These are phyloP conservation scores for Lutraria lutraria DNA, from an alignment of 2,888 invertebrate species.

Conservation along the genomic window DNA sequence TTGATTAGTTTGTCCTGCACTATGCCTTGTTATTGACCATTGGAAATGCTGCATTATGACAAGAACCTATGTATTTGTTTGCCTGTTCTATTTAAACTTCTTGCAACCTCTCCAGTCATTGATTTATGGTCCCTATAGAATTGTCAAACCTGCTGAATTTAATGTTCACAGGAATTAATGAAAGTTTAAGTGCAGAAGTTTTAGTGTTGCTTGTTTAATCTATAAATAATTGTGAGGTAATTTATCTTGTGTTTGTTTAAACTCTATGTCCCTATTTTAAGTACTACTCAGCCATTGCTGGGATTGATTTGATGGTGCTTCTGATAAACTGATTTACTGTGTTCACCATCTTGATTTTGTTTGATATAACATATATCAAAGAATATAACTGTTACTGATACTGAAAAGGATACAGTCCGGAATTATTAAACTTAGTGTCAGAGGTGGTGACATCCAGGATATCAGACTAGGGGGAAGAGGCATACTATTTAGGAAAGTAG, in stretches of 20 bases:
- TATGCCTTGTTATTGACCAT: no score
- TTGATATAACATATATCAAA: not conserved
- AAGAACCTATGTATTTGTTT: not conserved
- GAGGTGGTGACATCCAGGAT: no score
- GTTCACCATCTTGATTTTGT: not conserved
- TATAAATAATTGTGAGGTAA: slow-evolving; percentile 20
- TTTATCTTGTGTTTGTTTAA: slow-evolving; percentile 4
- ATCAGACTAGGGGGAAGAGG: no score
- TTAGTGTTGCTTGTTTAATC: not conserved
- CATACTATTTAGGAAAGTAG: no score
- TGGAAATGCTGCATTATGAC: no score
- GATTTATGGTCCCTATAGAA: not conserved
- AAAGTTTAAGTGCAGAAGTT: not conserved
- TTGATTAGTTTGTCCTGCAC: no score
- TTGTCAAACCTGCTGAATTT: not conserved
- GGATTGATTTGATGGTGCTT: slow-evolving; percentile 11
- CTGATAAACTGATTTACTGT: not conserved
- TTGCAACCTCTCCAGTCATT: not conserved
- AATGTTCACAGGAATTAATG: not conserved
- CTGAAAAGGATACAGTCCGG: no score
- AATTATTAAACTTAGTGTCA: no score
- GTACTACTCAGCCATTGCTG: not conserved
- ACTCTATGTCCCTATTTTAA: slow-evolving; percentile 3
- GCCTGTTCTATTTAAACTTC: not conserved
- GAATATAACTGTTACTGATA: no score